phyloP scores from a whole-genome alignment of 2,888 invertebrate genomes.

The Yponomeuta malinellus region DNA sequence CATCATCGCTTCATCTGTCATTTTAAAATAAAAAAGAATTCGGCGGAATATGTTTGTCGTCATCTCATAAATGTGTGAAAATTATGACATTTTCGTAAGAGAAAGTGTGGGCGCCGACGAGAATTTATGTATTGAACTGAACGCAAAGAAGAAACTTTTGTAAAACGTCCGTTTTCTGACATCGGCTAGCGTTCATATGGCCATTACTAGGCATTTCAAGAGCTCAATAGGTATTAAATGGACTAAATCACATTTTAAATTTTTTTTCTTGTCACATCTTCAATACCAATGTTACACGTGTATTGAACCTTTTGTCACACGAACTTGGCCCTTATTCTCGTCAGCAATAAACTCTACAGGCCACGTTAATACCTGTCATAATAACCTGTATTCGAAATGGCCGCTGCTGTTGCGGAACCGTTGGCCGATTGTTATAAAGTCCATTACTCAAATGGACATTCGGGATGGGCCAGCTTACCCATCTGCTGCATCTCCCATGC shows the following conservation, averaged over 20 bases:
- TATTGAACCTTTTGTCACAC: too few species aligned
- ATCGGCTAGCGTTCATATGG: background rate
- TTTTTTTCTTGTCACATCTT: too few species aligned
- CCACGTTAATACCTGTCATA: too few species aligned
- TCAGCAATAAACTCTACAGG: too few species aligned
- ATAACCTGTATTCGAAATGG: background rate
- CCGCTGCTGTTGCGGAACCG: background rate
- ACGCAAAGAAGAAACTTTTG: background rate
- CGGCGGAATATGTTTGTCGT: background rate
- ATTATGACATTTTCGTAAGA: slow-evolving; percentile 5
- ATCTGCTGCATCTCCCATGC: background rate
- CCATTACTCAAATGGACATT: background rate
- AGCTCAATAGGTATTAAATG: too few species aligned
- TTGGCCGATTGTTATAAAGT: background rate
- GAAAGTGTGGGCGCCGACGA: slow-evolving; percentile 2
- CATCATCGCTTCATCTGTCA: background rate
- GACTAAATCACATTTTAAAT: too few species aligned
- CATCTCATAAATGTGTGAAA: slow-evolving; percentile 2
- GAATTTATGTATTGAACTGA: background rate
- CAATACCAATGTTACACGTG: too few species aligned
- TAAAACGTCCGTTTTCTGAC: background rate
- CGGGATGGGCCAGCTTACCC: background rate
- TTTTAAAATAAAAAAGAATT: background rate
- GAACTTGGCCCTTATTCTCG: too few species aligned
- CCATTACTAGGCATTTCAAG: background rate